Conservation (phyloP, 2,113 vertebrate species). For the Castor canadensis region DNA sequence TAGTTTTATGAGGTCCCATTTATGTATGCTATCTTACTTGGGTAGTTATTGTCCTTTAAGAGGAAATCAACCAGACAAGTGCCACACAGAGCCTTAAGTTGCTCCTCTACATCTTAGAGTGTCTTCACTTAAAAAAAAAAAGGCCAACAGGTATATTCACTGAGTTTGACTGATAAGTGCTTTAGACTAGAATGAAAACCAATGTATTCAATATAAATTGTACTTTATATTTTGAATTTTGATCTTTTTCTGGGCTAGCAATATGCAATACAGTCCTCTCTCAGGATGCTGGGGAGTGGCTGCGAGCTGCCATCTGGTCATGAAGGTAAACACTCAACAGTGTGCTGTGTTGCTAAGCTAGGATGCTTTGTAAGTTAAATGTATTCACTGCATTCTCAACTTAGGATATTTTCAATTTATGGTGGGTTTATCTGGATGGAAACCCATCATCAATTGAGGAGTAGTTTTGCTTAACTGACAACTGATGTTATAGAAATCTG, state of each 20-base stretch:
- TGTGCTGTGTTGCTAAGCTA: not conserved
- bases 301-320: not conserved
- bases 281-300: not conserved
- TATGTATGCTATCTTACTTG: too few species aligned
- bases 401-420: not conserved
- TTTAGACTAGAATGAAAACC: not conserved
- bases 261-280: rapidly evolving
- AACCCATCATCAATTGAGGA: not conserved
- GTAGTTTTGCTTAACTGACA: not conserved
- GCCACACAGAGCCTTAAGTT: not conserved
- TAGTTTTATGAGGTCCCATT: too few species aligned
- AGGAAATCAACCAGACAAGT: not conserved
- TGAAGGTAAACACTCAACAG: not conserved
- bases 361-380: not conserved
- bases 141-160: not conserved
- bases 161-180: not conserved
- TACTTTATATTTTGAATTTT: not conserved
- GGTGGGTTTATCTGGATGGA: not conserved
- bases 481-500: not conserved
- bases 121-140: not conserved
- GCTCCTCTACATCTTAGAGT: not conserved
- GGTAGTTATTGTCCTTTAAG: not conserved
- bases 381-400: not conserved
- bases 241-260: not conserved
- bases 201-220: not conserved